Percentiles rank a stretch among this genome's conserved stretches.
phyloP scores from a whole-genome alignment of 1,140 invertebrate genomes.

The Pseudomyrmex dendroicus region DNA sequence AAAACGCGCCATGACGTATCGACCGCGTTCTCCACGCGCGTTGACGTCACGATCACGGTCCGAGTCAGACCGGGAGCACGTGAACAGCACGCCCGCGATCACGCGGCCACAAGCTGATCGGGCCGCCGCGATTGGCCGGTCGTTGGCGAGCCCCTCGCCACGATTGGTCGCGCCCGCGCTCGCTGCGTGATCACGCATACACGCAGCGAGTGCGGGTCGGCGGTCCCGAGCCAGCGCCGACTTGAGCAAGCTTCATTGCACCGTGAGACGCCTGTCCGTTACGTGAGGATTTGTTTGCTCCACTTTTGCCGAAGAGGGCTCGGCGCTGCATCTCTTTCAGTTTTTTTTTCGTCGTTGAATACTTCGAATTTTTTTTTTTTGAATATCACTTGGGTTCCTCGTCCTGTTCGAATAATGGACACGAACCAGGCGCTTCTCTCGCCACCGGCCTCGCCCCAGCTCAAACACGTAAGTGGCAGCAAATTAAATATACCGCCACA shows the following conservation, averaged over 20 bases:
- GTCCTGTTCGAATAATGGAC: constrained; percentile 68
- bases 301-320: constrained; percentile 52
- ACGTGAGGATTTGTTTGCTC: constrained; percentile 59
- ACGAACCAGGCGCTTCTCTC: constrained; percentile 82
- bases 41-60: constrained; percentile 85
- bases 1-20: constrained; percentile 80
- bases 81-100: constrained; percentile 85
- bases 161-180: constrained; percentile 78
- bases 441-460: constrained; percentile 87
- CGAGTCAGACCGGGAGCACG: constrained; percentile 83
- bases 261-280: constrained; percentile 73
- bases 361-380: constrained; percentile 8
- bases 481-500: constrained; percentile 73
- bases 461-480: constrained; percentile 84
- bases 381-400: not conserved
- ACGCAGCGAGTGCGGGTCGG: constrained; percentile 48
- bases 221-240: constrained; percentile 69
- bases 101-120: constrained; percentile 81
- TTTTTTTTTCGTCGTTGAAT: not conserved
- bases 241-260: constrained; percentile 80
- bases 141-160: constrained; percentile 81
- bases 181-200: constrained; percentile 77
- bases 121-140: constrained; percentile 78
- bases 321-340: not conserved
- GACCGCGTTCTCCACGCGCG: constrained; percentile 80